These are phyloP conservation scores for Caracal caracal DNA, from an alignment of 2,113 vertebrate genomes.

Conservation along the genomic window DNA sequence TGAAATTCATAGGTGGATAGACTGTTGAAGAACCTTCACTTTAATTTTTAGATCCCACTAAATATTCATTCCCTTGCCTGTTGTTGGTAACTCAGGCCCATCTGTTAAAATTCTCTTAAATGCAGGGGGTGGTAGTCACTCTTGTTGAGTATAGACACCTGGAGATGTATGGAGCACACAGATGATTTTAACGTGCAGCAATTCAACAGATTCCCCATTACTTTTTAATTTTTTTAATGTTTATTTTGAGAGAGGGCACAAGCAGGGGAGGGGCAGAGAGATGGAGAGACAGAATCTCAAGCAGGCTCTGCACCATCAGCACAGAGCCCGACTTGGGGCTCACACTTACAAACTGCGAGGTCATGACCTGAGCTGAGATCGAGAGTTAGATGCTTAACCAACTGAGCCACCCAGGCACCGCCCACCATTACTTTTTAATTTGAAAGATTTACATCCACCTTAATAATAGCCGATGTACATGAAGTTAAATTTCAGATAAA, in stretches of 20 bases:
- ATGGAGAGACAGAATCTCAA: too few relatives aligned
- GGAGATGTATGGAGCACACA: background rate
- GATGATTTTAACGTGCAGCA: background rate
- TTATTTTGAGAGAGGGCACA: too few relatives aligned
- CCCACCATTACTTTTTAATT: background rate
- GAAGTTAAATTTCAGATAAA: constrained; percentile 26
- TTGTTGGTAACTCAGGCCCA: background rate
- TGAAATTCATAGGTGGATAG: background rate
- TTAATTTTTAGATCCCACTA: background rate
- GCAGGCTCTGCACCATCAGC: too few relatives aligned
- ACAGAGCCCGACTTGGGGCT: too few relatives aligned
- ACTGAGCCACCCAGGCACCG: too few relatives aligned
- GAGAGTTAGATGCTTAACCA: too few relatives aligned
- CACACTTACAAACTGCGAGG: too few relatives aligned
- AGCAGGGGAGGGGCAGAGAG: too few relatives aligned
- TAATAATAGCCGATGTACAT: background rate
- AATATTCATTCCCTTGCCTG: background rate
- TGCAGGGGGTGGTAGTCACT: background rate
- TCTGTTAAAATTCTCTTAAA: constrained; percentile 3
- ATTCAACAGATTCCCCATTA: background rate
- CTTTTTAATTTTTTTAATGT: background rate
- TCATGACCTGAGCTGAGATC: too few relatives aligned
- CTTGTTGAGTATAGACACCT: background rate
- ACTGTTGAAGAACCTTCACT: background rate
- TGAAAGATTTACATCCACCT: background rate